These are phyloP conservation scores for Physeter macrocephalus DNA, from an alignment of 2,113 vertebrate species.

Conservation along the genomic window DNA sequence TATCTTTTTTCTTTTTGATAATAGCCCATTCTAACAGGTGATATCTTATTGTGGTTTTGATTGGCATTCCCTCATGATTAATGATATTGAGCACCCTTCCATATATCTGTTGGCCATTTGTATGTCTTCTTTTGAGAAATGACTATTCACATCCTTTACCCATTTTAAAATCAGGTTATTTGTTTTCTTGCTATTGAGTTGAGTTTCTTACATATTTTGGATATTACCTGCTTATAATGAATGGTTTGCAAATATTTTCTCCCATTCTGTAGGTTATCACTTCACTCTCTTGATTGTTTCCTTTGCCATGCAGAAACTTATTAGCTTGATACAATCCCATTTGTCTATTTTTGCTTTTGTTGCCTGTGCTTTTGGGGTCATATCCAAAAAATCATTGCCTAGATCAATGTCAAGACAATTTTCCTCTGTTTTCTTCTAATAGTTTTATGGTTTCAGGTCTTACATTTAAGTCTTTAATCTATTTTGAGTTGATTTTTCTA, in stretches of 20 bases:
- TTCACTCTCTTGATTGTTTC: background rate
- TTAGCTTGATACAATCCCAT: too few species aligned
- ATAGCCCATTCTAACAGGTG: background rate
- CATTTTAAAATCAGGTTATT: background rate
- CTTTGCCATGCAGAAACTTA: background rate
- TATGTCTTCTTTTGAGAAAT: background rate
- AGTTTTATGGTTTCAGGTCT: too few species aligned
- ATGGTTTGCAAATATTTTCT: background rate
- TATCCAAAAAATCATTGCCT: too few species aligned
- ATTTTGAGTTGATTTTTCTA: too few species aligned
- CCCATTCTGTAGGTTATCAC: background rate
- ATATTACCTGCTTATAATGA: background rate
- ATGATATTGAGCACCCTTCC: background rate
- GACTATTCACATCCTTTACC: background rate
- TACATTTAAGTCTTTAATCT: too few species aligned
- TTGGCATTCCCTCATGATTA: background rate
- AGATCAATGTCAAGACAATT: too few species aligned
- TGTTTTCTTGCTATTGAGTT: background rate
- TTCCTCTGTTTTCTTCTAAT: too few species aligned
- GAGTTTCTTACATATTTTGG: background rate
- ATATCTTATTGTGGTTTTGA: background rate
- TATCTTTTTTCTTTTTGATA: background rate
- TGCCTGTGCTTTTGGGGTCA: too few species aligned
- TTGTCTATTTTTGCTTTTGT: too few species aligned
- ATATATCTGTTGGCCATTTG: background rate